These are phyloP conservation scores for Trissolcus japonicus DNA, from an alignment of 2,888 invertebrate genomes.

Conservation along the genomic window DNA sequence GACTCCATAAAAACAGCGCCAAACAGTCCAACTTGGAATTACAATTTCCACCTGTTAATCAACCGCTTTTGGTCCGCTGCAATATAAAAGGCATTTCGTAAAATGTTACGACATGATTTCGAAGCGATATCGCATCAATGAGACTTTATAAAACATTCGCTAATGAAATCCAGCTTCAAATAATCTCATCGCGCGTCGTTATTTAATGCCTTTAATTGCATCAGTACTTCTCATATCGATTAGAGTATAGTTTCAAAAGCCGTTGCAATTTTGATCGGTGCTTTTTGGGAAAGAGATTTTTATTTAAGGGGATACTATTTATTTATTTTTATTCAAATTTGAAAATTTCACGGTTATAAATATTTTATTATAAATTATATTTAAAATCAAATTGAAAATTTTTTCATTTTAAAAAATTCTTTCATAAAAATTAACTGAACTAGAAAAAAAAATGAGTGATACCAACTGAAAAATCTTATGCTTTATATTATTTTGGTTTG, in stretches of 20 bases:
- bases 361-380: no score
- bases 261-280: background rate
- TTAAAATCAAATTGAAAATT: no score
- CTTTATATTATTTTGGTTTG: background rate
- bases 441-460: no score
- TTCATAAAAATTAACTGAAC: no score
- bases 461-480: no score
- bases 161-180: constrained; percentile 22
- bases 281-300: background rate
- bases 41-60: no score
- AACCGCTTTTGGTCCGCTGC: no score
- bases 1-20: no score
- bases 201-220: constrained; percentile 21
- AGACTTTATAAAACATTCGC: constrained; percentile 15
- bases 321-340: no score
- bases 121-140: constrained; percentile 6
- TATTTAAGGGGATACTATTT: no score
- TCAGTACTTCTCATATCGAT: background rate
- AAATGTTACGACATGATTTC: constrained; percentile 6
- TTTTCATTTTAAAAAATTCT: no score
- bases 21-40: constrained; percentile 6
- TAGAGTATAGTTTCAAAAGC: constrained; percentile 14
- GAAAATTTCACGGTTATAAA: no score
- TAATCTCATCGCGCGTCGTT: constrained; percentile 17
- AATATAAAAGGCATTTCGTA: constrained; percentile 4